Evolutionary conservation across 2,113 vertebrate species (phyloP).

Genomic region (Eidolon helvum): DNA sequence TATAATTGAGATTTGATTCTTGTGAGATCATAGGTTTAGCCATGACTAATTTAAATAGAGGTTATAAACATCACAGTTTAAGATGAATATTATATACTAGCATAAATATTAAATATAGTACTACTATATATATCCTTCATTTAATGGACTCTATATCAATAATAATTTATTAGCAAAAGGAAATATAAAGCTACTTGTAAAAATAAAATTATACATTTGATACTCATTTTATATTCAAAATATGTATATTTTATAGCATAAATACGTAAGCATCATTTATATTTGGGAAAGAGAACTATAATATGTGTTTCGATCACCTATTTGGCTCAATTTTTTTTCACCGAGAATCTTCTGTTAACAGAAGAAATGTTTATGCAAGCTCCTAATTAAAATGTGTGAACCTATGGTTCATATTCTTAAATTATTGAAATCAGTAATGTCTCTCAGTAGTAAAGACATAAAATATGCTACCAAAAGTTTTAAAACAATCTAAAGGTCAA

Average conservation of each 20-base stretch:
- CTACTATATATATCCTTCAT: neutral
- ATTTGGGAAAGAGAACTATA: neutral
- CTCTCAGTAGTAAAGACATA: neutral
- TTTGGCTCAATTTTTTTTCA: neutral
- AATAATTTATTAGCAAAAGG: neutral
- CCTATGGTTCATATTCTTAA: neutral
- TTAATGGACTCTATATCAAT: neutral
- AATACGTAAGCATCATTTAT: neutral
- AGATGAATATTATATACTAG: neutral
- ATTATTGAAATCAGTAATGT: neutral
- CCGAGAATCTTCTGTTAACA: neutral
- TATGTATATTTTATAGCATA: neutral
- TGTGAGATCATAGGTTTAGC: neutral
- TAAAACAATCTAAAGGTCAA: neutral
- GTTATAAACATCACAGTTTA: neutral
- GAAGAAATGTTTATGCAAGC: neutral
- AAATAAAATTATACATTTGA: neutral
- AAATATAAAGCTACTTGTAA: neutral
- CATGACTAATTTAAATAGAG: neutral
- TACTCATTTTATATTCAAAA: neutral
- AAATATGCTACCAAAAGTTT: neutral
- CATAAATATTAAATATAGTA: neutral
- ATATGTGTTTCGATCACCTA: neutral
- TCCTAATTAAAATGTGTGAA: neutral
- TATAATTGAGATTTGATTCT: neutral